Evolutionary conservation across 2,113 vertebrate species (phyloP), one percentile per base, ranked within the genome.

Genomic region (Prionailurus viverrinus): DNA sequence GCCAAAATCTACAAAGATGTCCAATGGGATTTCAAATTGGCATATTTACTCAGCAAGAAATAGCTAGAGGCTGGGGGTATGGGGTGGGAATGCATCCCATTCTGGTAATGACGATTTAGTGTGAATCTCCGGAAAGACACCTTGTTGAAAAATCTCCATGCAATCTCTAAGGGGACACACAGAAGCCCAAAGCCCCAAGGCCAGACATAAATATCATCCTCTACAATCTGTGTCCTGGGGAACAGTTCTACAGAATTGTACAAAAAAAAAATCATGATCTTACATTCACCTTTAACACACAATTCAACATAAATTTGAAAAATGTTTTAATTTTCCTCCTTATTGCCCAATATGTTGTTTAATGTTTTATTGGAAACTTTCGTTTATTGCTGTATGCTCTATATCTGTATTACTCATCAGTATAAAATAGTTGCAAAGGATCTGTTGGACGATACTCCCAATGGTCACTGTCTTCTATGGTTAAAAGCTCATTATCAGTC

Each of bases 1-100:
- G 97, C 83, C 96, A 98, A 98, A 98, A 97, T 97, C 83, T 97
- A 82, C 66, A 97, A 98, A 94, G 88, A 94, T 95, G 18, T 73
- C 98, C 89, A 97, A 48, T 83, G 98, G 86, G 85, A 96, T 85
- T 97, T 97, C 85, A 95, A 98, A 98, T 88, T 71, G 89, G 95
- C 39, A 96, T 96, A 94, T 48, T 96, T 96, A 18, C 66, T 96
- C 95, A 94, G 92, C 90, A 96, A 93, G 61, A 83, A 96, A 89
- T 97, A 98, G 66, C 81, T 96, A 94, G 93, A 95, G 39, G 33
- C 84, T 90, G 29, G 93, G 58, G 16, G 55, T 21, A 4, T 19
- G 92, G 21, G 29, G 53, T 58, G 65, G 94, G 48, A 96, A 96
- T 68, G 21, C 45, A 98, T 86, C 33, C 87, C 95, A 81, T 95